Evolutionary conservation across 2,113 vertebrate species (phyloP).

Genomic region (Oceanites oceanicus): DNA sequence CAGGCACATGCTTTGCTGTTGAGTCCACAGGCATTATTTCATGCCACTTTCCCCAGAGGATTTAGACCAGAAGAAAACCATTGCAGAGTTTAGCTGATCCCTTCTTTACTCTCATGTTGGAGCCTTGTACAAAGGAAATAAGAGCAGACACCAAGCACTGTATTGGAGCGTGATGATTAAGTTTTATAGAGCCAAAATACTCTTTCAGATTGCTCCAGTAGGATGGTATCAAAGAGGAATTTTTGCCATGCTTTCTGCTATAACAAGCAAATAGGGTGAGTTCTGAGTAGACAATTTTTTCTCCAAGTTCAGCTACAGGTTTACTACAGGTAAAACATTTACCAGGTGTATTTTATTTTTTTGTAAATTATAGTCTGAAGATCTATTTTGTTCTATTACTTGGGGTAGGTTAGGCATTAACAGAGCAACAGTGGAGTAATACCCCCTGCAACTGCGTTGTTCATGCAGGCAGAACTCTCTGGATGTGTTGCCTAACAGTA

Average conservation of each 20-base stretch:
- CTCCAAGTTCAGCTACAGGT: background rate
- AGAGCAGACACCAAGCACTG: background rate
- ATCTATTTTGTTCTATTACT: background rate
- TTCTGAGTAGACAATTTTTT: background rate
- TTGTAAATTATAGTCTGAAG: background rate
- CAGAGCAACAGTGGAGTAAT: background rate
- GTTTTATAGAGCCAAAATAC: background rate
- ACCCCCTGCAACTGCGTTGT: background rate
- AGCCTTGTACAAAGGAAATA: background rate
- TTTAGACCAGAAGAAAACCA: background rate
- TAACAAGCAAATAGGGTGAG: background rate
- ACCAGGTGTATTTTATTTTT: background rate
- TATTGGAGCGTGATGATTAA: background rate
- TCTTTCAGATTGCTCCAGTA: background rate
- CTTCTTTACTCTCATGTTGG: background rate
- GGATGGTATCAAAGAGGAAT: background rate
- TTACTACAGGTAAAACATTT: background rate
- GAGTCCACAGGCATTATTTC: background rate
- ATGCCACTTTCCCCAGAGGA: background rate
- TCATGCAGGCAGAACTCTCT: background rate
- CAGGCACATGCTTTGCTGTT: background rate
- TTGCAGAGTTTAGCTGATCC: background rate
- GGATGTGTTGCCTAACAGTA: background rate
- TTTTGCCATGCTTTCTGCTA: background rate
- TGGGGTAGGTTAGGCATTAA: background rate